Evolutionary conservation across 2,888 invertebrate genomes (phyloP), one percentile per base, ranked within the genome.

Genomic region (Melangyna quadrimaculata): DNA sequence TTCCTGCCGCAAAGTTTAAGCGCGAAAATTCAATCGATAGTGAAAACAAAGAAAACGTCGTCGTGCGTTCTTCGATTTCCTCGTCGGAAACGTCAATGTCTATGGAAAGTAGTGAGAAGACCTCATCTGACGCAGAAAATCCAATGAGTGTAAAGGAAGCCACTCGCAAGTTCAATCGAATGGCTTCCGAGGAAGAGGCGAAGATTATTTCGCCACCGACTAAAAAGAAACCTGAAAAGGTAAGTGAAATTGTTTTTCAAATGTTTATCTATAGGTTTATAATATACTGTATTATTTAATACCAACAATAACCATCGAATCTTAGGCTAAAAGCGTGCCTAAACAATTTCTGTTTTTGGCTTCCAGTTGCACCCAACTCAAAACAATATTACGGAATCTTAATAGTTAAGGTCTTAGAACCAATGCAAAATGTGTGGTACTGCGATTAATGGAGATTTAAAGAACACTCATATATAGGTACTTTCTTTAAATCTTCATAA

Each of bases 111-210:
- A 83, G 83, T 3, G 89, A 89, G 0, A 89, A 90, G 82, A 72
- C 71, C 0, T 87, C 88, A 1, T 86, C 87, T 7, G 87, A 87
- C 37, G 93, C 92, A 81, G 95, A 95, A 89, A 94, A 94, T 88
- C 94, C 95, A 89, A 95, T 98, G 87, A 98, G 97, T 89, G 98
- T 98, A 10, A 97, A 97, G 90, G 98, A 98, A 91, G 94, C 97
- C 82, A 97, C 97, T 89, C 96, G 97, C 93, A 97, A 97, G 93
- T 97, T 98, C 91, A 98, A 98, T 92, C 94, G 96, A 88, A 95
- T 98, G 94, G 97, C 97, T 71, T 97, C 97, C 0, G 96, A 97
- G 89, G 95, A 95, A 90, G 94, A 94, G 40, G 93, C 93, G 8
- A 91, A 94, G 84, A 94, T 94, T 88, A 93, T 94, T 45, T 92